Evolutionary conservation across 2,888 invertebrate genomes (phyloP), one percentile per base, ranked within the genome.

Genomic region (Leptopterna dolabrata): DNA sequence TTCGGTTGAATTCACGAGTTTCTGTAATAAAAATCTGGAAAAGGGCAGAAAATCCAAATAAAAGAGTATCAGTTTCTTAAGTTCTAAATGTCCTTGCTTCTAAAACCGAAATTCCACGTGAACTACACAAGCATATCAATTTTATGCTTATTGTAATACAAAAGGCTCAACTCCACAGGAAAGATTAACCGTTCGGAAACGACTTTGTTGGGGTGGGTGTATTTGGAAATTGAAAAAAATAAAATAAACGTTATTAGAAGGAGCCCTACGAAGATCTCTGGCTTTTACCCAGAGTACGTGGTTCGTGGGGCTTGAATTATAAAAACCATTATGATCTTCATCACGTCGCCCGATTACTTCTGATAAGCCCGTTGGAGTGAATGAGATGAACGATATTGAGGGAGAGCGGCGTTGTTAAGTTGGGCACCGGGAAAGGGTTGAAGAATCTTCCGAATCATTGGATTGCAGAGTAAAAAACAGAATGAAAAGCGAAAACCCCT

Each of bases 401-500:
- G 19, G 63, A 63, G 24, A 63, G 19, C 24, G 24, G 19, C 55
- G 55, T 55, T 55, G 30, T 41, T 2, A 30, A 36, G 73, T 16
- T 1, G 11, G 55, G 19, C 41, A 36, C 7, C 36, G 2, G 51
- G 14, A 81, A 81, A 81, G 47, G 51, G 81, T 30, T 51, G 51
- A 55, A 16, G 36, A 51, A 81, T 51, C 47, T 81, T 81, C 81
- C 55, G 55, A 81, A 81, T 81, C 81, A 81, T 81, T 81, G 30
- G 6, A 81, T 63, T 63, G 47, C 81, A 51, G 51, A n/a, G 47
- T 29, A 27, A 81, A 47, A 36, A 55, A 55, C 55, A 63, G 63
- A 29, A 81, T 29, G 27, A 41, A 47, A 51, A 81, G 45, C 45
- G 45, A 7, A 36, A 36, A 36, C 36, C n/a, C 36, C 36, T 36